Percentiles rank a stretch among this genome's conserved stretches.
Evolutionary conservation across 2,113 vertebrate species (phyloP).

Genomic region (Bos indicus): DNA sequence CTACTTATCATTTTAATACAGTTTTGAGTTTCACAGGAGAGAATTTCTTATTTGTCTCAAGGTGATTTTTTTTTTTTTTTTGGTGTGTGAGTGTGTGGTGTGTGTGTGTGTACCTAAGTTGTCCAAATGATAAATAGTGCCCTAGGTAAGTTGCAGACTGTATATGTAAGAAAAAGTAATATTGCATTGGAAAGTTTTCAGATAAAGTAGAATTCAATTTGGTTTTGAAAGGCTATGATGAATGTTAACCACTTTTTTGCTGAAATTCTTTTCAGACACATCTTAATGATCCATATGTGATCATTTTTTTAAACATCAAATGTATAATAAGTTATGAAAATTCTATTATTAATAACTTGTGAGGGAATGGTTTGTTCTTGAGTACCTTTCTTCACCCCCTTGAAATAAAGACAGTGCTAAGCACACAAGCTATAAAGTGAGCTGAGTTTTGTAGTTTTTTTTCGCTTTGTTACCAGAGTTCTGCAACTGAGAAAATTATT

Average conservation of each 20-base stretch:
- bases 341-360: constrained; percentile 27
- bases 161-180: constrained; percentile 75
- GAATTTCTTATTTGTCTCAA: constrained; percentile 79
- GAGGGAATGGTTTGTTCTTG: background rate
- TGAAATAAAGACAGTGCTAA: constrained; percentile 5
- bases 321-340: background rate
- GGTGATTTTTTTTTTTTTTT: constrained; percentile 66
- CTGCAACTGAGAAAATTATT: constrained; percentile 57
- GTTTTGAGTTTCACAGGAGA: constrained; percentile 74
- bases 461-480: constrained; percentile 11
- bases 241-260: constrained; percentile 76
- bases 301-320: constrained; percentile 36
- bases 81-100: background rate
- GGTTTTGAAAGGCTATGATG: constrained; percentile 70
- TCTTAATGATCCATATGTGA: constrained; percentile 48
- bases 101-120: constrained; percentile 75
- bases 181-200: constrained; percentile 78
- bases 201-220: constrained; percentile 81
- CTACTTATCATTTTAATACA: constrained; percentile 81
- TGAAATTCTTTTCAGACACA: constrained; percentile 69
- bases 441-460: background rate
- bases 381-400: background rate
- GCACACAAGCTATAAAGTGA: background rate
- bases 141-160: constrained; percentile 72
- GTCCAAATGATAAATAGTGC: constrained; percentile 83